Base-by-base conservation (phyloP, 2,888 invertebrate genomes). In the Agrochola litura region DNA sequence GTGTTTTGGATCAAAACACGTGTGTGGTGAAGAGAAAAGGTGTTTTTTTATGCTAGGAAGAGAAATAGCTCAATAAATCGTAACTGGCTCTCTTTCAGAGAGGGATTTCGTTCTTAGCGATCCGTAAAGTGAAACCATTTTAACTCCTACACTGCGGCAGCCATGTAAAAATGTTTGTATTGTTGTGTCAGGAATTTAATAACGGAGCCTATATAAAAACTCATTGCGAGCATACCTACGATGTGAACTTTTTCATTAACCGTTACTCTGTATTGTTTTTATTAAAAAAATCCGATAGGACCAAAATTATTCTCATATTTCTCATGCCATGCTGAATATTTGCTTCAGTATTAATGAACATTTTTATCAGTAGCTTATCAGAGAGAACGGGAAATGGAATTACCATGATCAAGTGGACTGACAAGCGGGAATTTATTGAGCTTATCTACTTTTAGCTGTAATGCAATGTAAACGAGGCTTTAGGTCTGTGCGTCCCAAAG, bases 331-430 rank as follows among this genome's bases (percentile, higher is more conserved):
- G 41, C 22, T 16, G 22, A 52, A 77, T 30, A 56, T 46, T 63
- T 64, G 46, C 46, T 77, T 25, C 10, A 19, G 19, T 63, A 43
- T 75, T 77, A 58, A 52, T 78, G 67, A 43, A 63, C 52, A 52
- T 37, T 85, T 72, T 85, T 85, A 83, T 83, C 82, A 58, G 54
- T 30, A 41, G 52, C 68, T 86, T 86, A 84, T 86, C 84, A 58
- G 52, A 60, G n/a, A 41, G 69, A n/a, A 79, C 65, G 68, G 86
- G 71, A 86, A 86, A 86, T 74, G 68, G 49, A 58, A 43, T 86
- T 83, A 78, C 61, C 70, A 71, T 66, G 65, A 86, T 76, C 58
- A 79, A 61, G 70, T 61, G 52, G 73, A 60, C 79, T 70, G 79
- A 66, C 65, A 46, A 73, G 61, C 43, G 25, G 19, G 60, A 25